Evolutionary conservation across 2,113 vertebrate genomes (phyloP).

Genomic region (Tautogolabrus adspersus): DNA sequence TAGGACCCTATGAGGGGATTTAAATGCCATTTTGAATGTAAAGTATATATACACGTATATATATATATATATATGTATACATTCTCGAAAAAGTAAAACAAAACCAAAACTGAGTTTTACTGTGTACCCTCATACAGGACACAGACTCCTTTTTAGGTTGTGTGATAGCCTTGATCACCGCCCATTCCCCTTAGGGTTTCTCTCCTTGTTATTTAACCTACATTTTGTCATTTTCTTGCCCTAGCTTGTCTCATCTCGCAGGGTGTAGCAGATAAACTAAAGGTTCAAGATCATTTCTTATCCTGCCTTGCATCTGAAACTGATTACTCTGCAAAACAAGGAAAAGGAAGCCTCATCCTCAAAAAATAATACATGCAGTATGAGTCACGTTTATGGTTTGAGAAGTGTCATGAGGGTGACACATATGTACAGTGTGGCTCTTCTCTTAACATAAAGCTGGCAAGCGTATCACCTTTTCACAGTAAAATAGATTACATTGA

Average conservation of each 20-base stretch:
- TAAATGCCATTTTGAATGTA: too few species aligned
- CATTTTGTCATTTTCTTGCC: constrained; percentile 32
- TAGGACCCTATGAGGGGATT: too few species aligned
- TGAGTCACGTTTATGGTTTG: constrained; percentile 12
- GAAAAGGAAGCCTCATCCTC: not conserved
- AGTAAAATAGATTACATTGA: constrained; percentile 5
- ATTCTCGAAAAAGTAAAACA: too few species aligned
- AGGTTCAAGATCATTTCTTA: not conserved
- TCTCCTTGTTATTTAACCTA: not conserved
- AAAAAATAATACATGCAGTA: not conserved
- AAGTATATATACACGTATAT: too few species aligned
- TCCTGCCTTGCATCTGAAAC: constrained; percentile 15
- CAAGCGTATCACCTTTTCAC: not conserved
- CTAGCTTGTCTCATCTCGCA: constrained; percentile 33
- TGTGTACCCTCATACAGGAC: not conserved
- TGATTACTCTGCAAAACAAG: constrained; percentile 18
- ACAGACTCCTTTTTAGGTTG: not conserved
- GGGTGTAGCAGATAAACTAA: not conserved
- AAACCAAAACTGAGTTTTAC: not conserved
- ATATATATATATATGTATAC: too few species aligned
- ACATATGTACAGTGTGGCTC: not conserved
- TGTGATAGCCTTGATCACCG: not conserved
- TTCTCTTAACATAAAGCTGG: not conserved
- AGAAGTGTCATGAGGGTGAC: not conserved
- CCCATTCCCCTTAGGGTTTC: not conserved